phyloP scores from a whole-genome alignment of 2,888 invertebrate genomes.

The Drosophila mimica region DNA sequence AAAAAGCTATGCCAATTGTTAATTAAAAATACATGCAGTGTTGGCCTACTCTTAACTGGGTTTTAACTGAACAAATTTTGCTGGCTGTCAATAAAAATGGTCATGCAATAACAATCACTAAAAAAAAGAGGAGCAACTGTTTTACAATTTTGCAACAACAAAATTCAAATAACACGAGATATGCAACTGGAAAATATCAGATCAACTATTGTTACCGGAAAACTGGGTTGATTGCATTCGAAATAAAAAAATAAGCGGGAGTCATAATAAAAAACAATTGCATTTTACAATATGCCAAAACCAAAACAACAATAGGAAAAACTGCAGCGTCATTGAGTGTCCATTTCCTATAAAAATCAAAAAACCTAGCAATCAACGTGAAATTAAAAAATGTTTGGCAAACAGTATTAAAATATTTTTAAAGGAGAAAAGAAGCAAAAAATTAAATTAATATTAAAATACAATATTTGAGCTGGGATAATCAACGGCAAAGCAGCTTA shows the following conservation, averaged over 20 bases:
- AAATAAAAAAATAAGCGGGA: conserved; percentile 5
- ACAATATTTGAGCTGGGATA: neutral
- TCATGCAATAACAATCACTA: conserved; percentile 45
- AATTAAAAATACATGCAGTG: conserved; percentile 54
- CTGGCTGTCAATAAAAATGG: conserved; percentile 59
- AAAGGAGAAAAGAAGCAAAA: neutral
- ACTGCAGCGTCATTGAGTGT: conserved; percentile 1
- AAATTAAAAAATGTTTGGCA: conserved; percentile 11
- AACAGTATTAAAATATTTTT: conserved; percentile 16
- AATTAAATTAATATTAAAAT: neutral
- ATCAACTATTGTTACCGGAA: conserved; percentile 47
- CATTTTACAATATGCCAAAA: conserved; percentile 16
- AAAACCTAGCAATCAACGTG: conserved; percentile 10
- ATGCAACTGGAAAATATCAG: conserved; percentile 43
- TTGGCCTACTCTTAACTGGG: conserved; percentile 10
- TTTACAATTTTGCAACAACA: conserved; percentile 42
- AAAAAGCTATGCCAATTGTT: conserved; percentile 33
- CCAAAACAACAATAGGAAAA: conserved; percentile 2
- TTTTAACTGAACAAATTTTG: conserved; percentile 19
- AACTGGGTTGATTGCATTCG: conserved; percentile 63
- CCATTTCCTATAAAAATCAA: conserved; percentile 16
- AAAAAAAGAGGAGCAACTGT: conserved; percentile 40
- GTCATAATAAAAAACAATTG: conserved; percentile 12
- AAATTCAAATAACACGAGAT: conserved; percentile 28
- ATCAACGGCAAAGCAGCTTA: neutral